Evolutionary conservation across 2,113 vertebrate genomes (phyloP).

Genomic region (Panthera uncia): DNA sequence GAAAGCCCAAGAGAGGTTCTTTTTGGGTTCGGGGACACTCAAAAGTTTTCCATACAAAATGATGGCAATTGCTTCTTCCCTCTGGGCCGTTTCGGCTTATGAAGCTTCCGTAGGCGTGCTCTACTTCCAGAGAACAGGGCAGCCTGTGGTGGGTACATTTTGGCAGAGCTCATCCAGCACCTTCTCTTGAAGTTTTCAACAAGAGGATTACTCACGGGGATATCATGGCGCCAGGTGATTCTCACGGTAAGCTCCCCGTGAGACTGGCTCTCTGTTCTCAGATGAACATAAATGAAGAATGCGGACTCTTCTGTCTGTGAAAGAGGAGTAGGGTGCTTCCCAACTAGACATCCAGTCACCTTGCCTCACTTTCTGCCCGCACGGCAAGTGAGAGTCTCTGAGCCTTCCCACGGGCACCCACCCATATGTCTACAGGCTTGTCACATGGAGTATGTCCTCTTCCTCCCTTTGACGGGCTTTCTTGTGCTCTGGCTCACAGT

Average conservation of each 20-base stretch:
- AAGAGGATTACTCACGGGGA: slow-evolving; percentile 64
- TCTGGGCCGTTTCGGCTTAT: background rate
- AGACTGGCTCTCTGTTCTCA: slow-evolving; percentile 61
- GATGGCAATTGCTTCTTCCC: background rate
- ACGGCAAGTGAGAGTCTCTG: slow-evolving; percentile 29
- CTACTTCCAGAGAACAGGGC: background rate
- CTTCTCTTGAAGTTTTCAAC: slow-evolving; percentile 69
- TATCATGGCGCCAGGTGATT: background rate
- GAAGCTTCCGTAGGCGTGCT: background rate
- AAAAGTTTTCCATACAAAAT: background rate
- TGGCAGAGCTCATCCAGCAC: slow-evolving; percentile 63
- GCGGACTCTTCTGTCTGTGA: background rate
- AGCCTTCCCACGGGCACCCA: slow-evolving; percentile 45
- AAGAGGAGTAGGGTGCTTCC: background rate
- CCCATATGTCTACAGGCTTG: background rate
- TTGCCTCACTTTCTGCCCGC: background rate
- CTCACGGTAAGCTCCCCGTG: slow-evolving; percentile 69
- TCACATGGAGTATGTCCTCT: background rate
- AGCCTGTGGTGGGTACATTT: slow-evolving; percentile 36
- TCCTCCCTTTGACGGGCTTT: background rate
- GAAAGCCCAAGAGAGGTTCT: background rate
- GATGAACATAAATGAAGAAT: slow-evolving; percentile 61
- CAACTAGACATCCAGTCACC: background rate
- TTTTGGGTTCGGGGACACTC: background rate
- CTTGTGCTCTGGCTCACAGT: slow-evolving; percentile 72